Percentiles rank a stretch among this genome's conserved stretches.
phyloP scores from a whole-genome alignment of 2,113 vertebrate genomes.

The Muscicapa adusta region DNA sequence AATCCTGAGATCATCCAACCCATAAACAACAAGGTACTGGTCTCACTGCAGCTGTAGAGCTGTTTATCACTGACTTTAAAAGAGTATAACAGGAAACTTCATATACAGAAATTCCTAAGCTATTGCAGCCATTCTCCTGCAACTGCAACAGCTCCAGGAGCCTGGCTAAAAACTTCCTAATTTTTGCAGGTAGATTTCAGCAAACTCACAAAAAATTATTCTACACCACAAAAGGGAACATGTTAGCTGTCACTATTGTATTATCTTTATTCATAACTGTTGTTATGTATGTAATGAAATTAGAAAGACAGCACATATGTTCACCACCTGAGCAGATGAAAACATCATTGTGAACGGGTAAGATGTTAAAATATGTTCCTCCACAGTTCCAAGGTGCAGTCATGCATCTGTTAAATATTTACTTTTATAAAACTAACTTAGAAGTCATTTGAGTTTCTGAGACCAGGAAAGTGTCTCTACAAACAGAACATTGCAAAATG shows the following conservation, averaged over 20 bases:
- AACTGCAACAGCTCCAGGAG: not conserved
- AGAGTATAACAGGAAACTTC: not conserved
- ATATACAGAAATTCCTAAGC: not conserved
- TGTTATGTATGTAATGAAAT: conserved; percentile 24
- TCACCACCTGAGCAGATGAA: conserved; percentile 53
- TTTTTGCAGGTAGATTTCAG: not conserved
- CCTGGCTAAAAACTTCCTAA: not conserved
- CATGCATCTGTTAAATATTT: conserved; percentile 48
- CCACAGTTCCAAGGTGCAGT: not conserved
- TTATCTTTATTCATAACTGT: conserved; percentile 29
- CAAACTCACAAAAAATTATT: not conserved
- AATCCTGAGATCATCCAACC: not conserved
- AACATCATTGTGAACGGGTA: not conserved
- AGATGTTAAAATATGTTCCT: conserved; percentile 23
- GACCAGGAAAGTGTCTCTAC: not conserved
- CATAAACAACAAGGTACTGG: not conserved
- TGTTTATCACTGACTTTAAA: not conserved
- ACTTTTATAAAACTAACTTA: conserved; percentile 9
- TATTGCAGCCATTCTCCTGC: not conserved
- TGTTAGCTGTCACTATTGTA: not conserved
- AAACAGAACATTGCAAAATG: not conserved
- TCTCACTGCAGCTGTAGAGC: not conserved
- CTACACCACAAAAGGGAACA: not conserved
- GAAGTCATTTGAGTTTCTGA: not conserved
- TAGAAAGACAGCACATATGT: conserved; percentile 46